Evolutionary conservation across 1,140 invertebrate genomes (phyloP), one percentile per base, ranked within the genome.

Genomic region (Papilio helenus): DNA sequence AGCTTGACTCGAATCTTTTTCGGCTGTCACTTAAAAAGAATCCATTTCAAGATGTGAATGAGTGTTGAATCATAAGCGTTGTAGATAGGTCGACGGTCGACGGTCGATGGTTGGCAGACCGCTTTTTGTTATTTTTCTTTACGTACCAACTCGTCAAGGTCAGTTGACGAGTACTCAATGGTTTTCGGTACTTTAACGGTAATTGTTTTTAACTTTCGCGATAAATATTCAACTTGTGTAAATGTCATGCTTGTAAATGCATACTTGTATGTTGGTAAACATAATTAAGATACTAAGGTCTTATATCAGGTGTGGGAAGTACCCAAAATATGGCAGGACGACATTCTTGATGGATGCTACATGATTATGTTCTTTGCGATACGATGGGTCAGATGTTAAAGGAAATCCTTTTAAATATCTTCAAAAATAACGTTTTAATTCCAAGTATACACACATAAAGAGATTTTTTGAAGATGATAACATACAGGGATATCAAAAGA

Each of bases 21-120:
- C 82, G 82, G 81, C 76, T 80, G 81, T 79, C 81, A 74, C 71
- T 79, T 79, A 71, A 82, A 73, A 73, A 81, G 80, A 82, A 84
- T 81, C 81, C 83, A 85, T 84, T 84, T 85, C 80, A 83, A 81
- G 82, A 83, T 81, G 44, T 79, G 84, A 83, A 85, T 85, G 83
- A 87, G 81, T 23, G 74, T 79, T 84, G 87, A 88, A 87, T 87
- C 79, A 79, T 86, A 86, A 88, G 81, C 55, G 79, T 78, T 65
- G 20, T 23, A 44, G 79, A 61, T 72, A 73, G 76, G 46, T 79
- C 39, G 44, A 44, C 49, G 34, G 61, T 72, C 20, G 42, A 68
- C n/a, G 61, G 9, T 44, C 23, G 55, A 68, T 42, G 58, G 74
- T 58, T 26, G 76, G 23, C 39, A 23, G 20, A 58, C n/a, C n/a